phyloP scores from a whole-genome alignment of 2,888 invertebrate species.

The Pharmacophagus antenor region DNA sequence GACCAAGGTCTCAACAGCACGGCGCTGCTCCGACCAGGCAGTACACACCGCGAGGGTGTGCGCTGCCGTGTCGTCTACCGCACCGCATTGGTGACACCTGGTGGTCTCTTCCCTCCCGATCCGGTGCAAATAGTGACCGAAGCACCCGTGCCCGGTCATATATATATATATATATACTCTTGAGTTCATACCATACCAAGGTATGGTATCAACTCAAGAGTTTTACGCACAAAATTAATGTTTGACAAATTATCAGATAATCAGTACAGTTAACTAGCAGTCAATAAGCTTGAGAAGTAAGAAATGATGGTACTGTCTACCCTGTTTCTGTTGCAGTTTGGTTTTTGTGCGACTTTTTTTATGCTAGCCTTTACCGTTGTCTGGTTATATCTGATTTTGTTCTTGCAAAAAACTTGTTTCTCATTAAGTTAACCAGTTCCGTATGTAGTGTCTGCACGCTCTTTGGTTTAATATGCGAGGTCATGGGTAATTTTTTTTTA shows the following conservation, averaged over 20 bases:
- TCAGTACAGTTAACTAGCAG: background rate
- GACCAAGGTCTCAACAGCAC: no score
- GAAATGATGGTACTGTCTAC: background rate
- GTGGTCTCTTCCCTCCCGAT: no score
- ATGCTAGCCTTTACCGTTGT: background rate
- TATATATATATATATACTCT: no score
- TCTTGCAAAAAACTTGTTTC: constrained; percentile 3
- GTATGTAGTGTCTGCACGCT: constrained; percentile 8
- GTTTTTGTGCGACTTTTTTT: background rate
- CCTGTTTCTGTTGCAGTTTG: background rate
- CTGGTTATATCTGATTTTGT: background rate
- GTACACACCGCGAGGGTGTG: no score
- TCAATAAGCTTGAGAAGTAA: background rate
- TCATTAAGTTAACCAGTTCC: constrained; percentile 23
- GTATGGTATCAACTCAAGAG: no score
- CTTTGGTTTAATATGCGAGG: constrained; percentile 5
- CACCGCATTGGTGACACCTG: no score
- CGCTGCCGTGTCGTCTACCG: no score
- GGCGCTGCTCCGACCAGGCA: no score
- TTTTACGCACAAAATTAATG: no score
- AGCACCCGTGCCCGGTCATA: no score
- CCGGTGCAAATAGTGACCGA: no score
- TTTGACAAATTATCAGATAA: background rate
- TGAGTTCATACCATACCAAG: no score
- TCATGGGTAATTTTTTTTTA: background rate